These are phyloP conservation scores for Drosophila kanapiae DNA, from an alignment of 1,140 invertebrate genomes.

Conservation along the genomic window DNA sequence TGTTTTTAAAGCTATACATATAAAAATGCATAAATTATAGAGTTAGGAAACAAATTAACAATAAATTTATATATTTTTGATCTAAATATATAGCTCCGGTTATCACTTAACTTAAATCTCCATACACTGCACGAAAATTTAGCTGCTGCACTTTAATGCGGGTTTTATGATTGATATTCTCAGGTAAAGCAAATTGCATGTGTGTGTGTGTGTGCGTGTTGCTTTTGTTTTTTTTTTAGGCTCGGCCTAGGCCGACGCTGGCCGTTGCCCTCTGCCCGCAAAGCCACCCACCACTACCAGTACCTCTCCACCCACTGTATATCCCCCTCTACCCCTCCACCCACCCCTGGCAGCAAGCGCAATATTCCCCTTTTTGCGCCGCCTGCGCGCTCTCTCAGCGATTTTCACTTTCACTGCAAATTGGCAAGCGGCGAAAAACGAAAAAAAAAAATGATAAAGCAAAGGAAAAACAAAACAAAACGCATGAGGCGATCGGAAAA, in stretches of 20 bases:
- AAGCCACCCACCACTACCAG: constrained; percentile 12
- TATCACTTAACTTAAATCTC: neutral
- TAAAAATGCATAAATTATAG: no score
- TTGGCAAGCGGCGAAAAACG: constrained; percentile 44
- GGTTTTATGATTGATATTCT: neutral
- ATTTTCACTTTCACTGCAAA: constrained; percentile 55
- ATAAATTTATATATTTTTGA: no score
- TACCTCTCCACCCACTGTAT: neutral
- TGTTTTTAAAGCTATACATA: no score
- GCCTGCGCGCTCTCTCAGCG: constrained; percentile 22
- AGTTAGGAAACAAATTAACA: no score
- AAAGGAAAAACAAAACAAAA: constrained; percentile 32
- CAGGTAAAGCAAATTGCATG: constrained; percentile 20
- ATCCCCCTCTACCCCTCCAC: neutral
- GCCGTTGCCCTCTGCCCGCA: constrained; percentile 37
- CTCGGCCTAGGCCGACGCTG: constrained; percentile 25
- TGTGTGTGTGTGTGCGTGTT: constrained; percentile 14
- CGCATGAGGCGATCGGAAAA: constrained; percentile 4
- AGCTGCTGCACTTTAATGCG: neutral
- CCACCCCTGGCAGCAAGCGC: neutral
- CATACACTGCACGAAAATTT: neutral
- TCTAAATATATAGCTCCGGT: neutral
- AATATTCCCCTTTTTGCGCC: neutral
- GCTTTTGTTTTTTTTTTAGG: constrained; percentile 16
- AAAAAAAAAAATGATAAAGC: constrained; percentile 9